phyloP scores from a whole-genome alignment of 2,113 vertebrate genomes.

The Propithecus coquereli region DNA sequence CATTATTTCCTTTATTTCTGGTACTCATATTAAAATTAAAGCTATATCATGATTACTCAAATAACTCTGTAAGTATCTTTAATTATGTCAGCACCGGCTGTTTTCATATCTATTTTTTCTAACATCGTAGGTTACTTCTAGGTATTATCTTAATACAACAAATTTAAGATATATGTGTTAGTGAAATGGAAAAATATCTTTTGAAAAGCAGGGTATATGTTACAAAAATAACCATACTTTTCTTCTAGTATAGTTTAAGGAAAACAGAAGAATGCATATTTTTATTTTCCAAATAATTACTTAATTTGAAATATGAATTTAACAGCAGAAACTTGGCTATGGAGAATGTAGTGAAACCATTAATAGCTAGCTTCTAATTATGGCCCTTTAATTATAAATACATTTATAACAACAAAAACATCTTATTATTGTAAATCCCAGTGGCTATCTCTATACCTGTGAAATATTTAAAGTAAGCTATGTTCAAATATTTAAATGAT shows the following conservation, averaged over 20 bases:
- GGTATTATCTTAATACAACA: neutral
- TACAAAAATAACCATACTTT: neutral
- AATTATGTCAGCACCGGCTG: neutral
- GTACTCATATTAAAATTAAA: neutral
- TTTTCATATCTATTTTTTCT: neutral
- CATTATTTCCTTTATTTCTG: neutral
- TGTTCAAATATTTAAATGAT: neutral
- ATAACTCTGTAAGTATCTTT: neutral
- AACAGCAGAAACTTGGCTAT: neutral
- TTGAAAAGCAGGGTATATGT: neutral
- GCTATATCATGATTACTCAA: neutral
- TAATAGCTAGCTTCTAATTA: neutral
- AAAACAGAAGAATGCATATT: neutral
- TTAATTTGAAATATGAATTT: neutral
- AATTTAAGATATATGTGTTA: neutral
- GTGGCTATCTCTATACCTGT: neutral
- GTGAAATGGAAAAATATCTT: neutral
- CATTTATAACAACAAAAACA: neutral
- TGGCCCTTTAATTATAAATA: neutral
- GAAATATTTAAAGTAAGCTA: neutral
- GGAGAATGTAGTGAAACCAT: neutral
- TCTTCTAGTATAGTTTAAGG: neutral
- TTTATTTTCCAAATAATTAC: neutral
- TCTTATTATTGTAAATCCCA: neutral
- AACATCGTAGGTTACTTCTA: neutral